Percentiles rank a stretch among this genome's conserved stretches.
These are phyloP conservation scores for Apis mellifera DNA, from an alignment of 1,140 invertebrate species.

Conservation along the genomic window DNA sequence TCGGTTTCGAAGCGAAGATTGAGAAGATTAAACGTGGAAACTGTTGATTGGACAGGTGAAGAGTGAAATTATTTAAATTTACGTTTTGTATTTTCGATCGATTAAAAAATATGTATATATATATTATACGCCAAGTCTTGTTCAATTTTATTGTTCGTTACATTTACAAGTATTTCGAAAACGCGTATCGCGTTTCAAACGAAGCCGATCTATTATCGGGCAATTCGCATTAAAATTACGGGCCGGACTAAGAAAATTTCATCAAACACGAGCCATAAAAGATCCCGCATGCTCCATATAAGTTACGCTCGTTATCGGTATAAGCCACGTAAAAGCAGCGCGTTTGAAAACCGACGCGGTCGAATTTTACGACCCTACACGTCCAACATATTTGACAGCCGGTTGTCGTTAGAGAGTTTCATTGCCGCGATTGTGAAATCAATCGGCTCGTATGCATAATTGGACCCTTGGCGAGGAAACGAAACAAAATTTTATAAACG, in stretches of 20 bases:
- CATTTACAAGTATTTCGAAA: too few species aligned
- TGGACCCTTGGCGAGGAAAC: constrained; percentile 74
- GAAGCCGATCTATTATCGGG: not conserved
- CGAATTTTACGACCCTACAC: constrained; percentile 55
- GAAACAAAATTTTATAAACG: constrained; percentile 71
- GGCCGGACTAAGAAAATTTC: not conserved
- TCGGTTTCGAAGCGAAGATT: not conserved
- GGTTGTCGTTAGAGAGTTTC: constrained; percentile 77
- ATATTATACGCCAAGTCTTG: too few species aligned
- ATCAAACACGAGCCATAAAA: not conserved
- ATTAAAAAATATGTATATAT: too few species aligned
- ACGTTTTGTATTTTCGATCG: too few species aligned
- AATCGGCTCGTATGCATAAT: constrained; percentile 69
- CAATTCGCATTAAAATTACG: not conserved
- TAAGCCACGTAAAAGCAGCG: constrained; percentile 8
- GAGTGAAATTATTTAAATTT: too few species aligned
- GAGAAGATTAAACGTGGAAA: not conserved
- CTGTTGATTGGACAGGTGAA: too few species aligned
- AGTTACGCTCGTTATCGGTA: constrained; percentile 19
- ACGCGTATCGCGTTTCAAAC: too few species aligned
- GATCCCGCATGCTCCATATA: constrained; percentile 10
- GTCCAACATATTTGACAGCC: constrained; percentile 67
- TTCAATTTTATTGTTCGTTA: too few species aligned
- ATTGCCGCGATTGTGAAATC: constrained; percentile 74
- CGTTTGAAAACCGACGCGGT: constrained; percentile 3